phyloP scores from a whole-genome alignment of 2,888 invertebrate species.

The Sicus ferrugineus region DNA sequence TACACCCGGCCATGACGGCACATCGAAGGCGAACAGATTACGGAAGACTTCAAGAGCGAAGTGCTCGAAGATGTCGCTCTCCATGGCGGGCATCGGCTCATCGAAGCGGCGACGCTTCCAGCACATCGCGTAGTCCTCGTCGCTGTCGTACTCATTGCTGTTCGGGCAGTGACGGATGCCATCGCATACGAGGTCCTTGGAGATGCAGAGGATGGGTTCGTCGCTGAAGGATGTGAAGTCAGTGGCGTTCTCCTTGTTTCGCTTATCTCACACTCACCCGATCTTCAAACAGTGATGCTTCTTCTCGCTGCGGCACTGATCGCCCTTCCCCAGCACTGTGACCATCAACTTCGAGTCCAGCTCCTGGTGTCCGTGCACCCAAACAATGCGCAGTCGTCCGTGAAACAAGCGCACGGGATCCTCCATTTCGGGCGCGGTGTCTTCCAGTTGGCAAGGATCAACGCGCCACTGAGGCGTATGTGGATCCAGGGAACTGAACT shows the following conservation, averaged over 20 bases:
- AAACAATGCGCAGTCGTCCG: constrained; percentile 68
- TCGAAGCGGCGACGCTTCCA: constrained; percentile 56
- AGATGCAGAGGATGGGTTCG: constrained; percentile 69
- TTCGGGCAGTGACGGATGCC: constrained; percentile 74
- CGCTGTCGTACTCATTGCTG: constrained; percentile 70
- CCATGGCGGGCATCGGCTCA: constrained; percentile 52
- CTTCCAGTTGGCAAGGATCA: constrained; percentile 66
- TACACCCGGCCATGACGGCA: constrained; percentile 41
- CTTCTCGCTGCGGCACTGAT: constrained; percentile 54
- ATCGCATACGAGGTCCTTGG: constrained; percentile 73
- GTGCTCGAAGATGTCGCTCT: constrained; percentile 60
- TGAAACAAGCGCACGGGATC: constrained; percentile 68
- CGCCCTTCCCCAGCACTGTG: constrained; percentile 62
- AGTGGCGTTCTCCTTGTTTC: no score
- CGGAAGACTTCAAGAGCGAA: constrained; percentile 62
- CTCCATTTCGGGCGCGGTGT: constrained; percentile 66
- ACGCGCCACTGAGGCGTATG: constrained; percentile 68
- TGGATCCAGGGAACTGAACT: constrained; percentile 61
- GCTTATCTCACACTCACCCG: constrained; percentile 59
- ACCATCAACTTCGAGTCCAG: constrained; percentile 61
- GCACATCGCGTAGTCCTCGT: constrained; percentile 62
- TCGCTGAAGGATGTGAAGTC: constrained; percentile 44
- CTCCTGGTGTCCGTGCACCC: constrained; percentile 62
- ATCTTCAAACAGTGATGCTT: constrained; percentile 62
- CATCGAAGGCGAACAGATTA: constrained; percentile 59